These are phyloP conservation scores for Colistium nudipinnis DNA, from an alignment of 2,113 vertebrate genomes.

Conservation along the genomic window DNA sequence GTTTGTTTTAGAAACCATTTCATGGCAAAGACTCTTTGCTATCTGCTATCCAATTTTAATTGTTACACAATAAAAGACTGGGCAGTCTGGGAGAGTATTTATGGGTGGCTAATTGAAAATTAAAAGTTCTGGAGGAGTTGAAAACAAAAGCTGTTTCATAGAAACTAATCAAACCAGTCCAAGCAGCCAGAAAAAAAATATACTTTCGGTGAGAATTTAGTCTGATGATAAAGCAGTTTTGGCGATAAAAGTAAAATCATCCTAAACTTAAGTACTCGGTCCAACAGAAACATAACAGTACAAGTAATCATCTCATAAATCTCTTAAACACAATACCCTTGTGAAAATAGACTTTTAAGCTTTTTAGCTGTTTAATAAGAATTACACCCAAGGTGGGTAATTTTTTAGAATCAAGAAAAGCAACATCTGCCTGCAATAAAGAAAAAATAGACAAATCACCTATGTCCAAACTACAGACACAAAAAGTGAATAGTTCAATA, in stretches of 20 bases:
- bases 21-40: too few species aligned
- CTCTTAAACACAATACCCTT: too few species aligned
- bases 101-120: too few species aligned
- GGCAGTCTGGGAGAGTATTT: too few species aligned
- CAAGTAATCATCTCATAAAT: constrained; percentile 24
- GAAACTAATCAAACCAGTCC: constrained; percentile 30
- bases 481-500: constrained; percentile 29
- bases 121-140: constrained; percentile 35
- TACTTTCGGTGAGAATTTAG: too few species aligned
- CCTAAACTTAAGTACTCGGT: constrained; percentile 22
- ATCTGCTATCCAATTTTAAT: too few species aligned
- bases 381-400: background rate
- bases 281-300: constrained; percentile 26
- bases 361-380: background rate
- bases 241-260: constrained; percentile 27
- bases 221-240: too few species aligned
- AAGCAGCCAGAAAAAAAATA: too few species aligned
- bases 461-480: background rate
- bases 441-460: background rate
- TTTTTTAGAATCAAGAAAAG: background rate
- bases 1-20: background rate
- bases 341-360: too few species aligned
- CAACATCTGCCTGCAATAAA: constrained; percentile 3
- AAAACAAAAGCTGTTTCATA: constrained; percentile 41
- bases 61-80: too few species aligned